Conservation (phyloP, 1,140 invertebrate species). For the Aphidius gifuensis region DNA sequence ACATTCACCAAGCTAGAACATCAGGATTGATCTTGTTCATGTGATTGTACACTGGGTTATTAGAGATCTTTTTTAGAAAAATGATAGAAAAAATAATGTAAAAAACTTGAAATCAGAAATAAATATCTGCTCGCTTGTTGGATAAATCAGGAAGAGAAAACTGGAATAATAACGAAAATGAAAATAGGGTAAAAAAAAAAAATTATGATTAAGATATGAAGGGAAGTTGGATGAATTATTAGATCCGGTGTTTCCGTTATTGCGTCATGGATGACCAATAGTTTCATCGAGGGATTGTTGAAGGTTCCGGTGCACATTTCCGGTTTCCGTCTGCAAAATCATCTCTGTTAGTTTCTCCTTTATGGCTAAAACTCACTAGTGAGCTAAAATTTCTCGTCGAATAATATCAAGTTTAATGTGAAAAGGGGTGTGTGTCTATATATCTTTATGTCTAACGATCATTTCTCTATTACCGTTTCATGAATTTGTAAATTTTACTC, state of each 20-base stretch:
- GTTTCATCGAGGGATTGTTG: constrained; percentile 58
- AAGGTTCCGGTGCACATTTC: constrained; percentile 57
- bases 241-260: constrained; percentile 54
- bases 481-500: no score
- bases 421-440: no score
- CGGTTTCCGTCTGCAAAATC: constrained; percentile 49
- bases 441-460: no score
- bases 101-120: no score
- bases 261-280: constrained; percentile 56
- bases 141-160: background rate
- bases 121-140: no score
- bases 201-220: background rate
- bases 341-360: constrained; percentile 27
- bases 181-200: background rate
- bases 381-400: constrained; percentile 1
- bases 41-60: no score
- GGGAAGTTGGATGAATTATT: constrained; percentile 52
- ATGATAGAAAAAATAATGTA: background rate
- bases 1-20: background rate
- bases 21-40: background rate
- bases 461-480: no score
- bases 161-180: background rate
- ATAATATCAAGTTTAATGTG: constrained; percentile 1
- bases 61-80: background rate
- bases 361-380: constrained; percentile 22